Evolutionary conservation across 2,888 invertebrate species (phyloP).

Genomic region (Embidobia sp.): DNA sequence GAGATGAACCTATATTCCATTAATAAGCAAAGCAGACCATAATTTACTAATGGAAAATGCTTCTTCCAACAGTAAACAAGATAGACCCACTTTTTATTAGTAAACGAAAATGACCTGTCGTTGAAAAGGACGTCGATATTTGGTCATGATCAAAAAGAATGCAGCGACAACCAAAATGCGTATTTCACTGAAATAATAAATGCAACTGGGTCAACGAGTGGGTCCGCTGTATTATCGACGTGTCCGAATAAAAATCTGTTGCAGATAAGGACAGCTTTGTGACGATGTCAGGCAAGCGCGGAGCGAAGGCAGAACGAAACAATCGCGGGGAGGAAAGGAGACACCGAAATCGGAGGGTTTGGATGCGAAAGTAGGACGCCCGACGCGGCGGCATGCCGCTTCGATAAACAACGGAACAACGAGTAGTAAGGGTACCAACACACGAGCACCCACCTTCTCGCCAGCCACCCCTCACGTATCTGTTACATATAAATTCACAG

Average conservation of each 20-base stretch:
- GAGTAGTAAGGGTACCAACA: conserved; percentile 68
- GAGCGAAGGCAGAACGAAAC: too few relatives aligned
- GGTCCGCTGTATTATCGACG: conserved; percentile 40
- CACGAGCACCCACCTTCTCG: conserved; percentile 51
- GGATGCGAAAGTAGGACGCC: conserved; percentile 66
- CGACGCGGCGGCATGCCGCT: conserved; percentile 69
- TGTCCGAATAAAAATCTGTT: conserved; percentile 42
- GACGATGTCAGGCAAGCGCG: conserved; percentile 11
- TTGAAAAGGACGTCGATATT: too few relatives aligned
- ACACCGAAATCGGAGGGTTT: conserved; percentile 31
- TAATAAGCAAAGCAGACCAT: too few relatives aligned
- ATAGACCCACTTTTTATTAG: too few relatives aligned
- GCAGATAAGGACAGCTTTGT: conserved; percentile 30
- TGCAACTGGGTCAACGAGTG: conserved; percentile 46
- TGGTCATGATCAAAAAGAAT: too few relatives aligned
- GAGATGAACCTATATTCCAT: too few relatives aligned
- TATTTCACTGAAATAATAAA: conserved; percentile 27
- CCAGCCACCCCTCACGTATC: conserved; percentile 67
- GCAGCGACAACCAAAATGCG: conserved; percentile 30
- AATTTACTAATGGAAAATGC: too few relatives aligned
- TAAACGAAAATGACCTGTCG: too few relatives aligned
- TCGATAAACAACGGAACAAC: conserved; percentile 74
- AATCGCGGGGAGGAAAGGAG: conserved; percentile 40
- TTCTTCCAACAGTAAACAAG: too few relatives aligned
- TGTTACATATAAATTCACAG: conserved; percentile 75